Conservation (phyloP, 2,797 vertebrate species). For the Acanthornis magna region DNA sequence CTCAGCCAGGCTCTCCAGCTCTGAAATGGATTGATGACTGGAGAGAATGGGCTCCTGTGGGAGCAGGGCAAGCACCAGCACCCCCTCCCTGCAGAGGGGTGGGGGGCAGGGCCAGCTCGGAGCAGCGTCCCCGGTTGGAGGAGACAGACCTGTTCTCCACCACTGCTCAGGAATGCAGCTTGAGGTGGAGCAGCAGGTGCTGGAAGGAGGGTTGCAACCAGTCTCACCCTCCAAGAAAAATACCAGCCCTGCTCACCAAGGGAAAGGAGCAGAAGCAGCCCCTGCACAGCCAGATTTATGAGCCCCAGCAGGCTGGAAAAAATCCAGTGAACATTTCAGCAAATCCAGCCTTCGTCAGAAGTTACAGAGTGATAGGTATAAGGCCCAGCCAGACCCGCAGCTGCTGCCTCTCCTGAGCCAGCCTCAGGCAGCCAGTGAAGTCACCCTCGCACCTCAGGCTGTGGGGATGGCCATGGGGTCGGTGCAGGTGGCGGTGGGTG, state of each 20-base stretch:
- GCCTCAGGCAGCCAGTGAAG: neutral
- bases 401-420: conserved; percentile 15
- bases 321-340: conserved; percentile 62
- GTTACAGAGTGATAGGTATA: conserved; percentile 49
- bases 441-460: conserved; percentile 26
- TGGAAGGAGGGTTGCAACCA: conserved; percentile 15
- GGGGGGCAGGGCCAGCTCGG: neutral
- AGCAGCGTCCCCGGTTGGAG: neutral
- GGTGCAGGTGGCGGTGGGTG: neutral
- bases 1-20: neutral
- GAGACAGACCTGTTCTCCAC: neutral
- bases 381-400: neutral
- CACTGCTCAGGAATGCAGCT: conserved; percentile 50
- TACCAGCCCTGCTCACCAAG: conserved; percentile 5
- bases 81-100: neutral
- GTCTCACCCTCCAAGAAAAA: conserved; percentile 67
- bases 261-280: conserved; percentile 44
- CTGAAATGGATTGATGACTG: neutral
- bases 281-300: conserved; percentile 57
- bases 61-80: neutral
- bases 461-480: neutral
- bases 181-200: conserved; percentile 57
- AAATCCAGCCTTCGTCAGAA: conserved; percentile 48
- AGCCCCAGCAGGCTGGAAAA: conserved; percentile 49
- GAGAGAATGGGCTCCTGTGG: neutral